phyloP scores from a whole-genome alignment of 2,797 vertebrate genomes.

The Crossoptilon crossoptilon region DNA sequence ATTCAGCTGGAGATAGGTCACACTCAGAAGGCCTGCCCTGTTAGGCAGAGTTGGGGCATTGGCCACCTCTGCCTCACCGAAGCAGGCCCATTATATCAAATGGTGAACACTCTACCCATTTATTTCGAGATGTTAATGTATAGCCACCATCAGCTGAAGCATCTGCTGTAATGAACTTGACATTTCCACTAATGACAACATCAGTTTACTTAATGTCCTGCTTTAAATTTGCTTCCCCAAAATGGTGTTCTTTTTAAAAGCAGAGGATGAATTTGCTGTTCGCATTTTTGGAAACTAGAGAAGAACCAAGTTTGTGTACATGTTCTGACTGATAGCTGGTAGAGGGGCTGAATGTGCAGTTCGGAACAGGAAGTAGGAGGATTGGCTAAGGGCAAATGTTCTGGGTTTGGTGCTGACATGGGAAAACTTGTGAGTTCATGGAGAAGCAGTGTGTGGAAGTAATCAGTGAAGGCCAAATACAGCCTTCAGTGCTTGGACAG shows the following conservation, averaged over 20 bases:
- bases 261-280: conserved; percentile 26
- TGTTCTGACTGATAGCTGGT: neutral
- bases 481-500: neutral
- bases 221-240: conserved; percentile 55
- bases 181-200: conserved; percentile 73
- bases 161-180: conserved; percentile 77
- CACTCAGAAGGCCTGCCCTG: neutral
- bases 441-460: neutral
- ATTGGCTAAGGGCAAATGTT: neutral
- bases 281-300: neutral
- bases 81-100: conserved; percentile 48
- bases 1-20: neutral
- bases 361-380: neutral
- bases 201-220: conserved; percentile 76
- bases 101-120: conserved; percentile 35
- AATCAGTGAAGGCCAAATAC: conserved; percentile 33
- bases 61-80: neutral
- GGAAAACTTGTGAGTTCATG: neutral
- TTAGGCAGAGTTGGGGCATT: neutral
- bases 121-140: conserved; percentile 68
- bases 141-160: conserved; percentile 70
- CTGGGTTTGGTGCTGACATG: conserved; percentile 11
- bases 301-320: neutral
- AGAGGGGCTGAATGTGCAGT: neutral
- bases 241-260: conserved; percentile 40